Evolutionary conservation across 1,140 invertebrate species (phyloP), one percentile per base, ranked within the genome.

Genomic region (Zaprionus vittiger): DNA sequence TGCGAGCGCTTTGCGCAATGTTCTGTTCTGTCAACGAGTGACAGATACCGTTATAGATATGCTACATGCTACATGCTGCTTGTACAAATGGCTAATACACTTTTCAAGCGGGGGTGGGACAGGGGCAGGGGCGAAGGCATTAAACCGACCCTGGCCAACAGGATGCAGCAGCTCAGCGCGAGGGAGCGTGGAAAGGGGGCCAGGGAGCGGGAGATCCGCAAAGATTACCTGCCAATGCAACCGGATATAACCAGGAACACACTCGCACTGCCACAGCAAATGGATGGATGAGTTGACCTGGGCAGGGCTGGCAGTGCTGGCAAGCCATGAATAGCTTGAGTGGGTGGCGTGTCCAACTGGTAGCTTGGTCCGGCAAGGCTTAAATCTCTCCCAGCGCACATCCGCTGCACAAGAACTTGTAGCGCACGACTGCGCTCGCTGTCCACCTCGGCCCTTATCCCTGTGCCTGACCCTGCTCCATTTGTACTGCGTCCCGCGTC

Each of bases 191-290:
- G 6, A 17, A 9, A 17, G 7, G 41, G 38, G 15, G n/a, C 6
- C 5, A 17, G 41, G 7, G 41, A 54, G 63, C 15, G 54, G 70
- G 68, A 56, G 68, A 76, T 65, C 75, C 84, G 65, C 81, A 90
- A 87, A 89, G 84, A 87, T 87, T 87, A 87, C 84, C 84, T 87
- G 85, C 74, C 84, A 87, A 87, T 87, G 84, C 84, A 87, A 87
- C 84, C 84, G 84, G 84, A 87, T 87, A 87, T 87, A 81, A 41
- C 47, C 52, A 59, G 56, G 34, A 54, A 38, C 24, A 70, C 38
- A 68, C 55, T 47, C 22, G 31, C 38, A 44, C 22, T 28, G 34
- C 24, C 34, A 44, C 34, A 26, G 54, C 49, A 63, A 22, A 59
- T 34, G 37, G 14, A 61, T 7, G 31, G 17, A 47, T 47, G 41